These are phyloP conservation scores for Diuraphis noxia DNA, from an alignment of 1,140 invertebrate genomes.

Conservation along the genomic window DNA sequence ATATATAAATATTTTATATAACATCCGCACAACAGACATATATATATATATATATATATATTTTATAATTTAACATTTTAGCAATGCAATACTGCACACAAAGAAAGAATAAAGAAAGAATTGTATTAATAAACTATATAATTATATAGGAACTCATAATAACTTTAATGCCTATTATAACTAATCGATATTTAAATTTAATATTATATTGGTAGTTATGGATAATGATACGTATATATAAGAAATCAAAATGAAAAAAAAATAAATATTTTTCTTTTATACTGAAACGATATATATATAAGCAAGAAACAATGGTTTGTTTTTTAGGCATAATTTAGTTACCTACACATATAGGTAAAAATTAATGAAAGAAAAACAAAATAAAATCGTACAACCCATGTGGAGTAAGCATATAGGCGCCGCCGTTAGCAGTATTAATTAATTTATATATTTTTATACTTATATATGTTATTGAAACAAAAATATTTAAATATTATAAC, in stretches of 20 bases:
- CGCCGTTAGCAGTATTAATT: not conserved
- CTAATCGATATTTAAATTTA: not conserved
- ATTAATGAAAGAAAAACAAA: not conserved
- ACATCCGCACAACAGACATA: not conserved
- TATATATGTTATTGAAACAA: not conserved
- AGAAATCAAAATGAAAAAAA: not conserved
- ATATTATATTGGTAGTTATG: not conserved
- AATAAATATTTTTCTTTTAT: not conserved
- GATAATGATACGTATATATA: too few relatives aligned
- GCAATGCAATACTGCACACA: not conserved
- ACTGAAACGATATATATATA: not conserved
- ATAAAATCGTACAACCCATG: not conserved
- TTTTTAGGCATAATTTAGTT: not conserved
- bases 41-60: not conserved
- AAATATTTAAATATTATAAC: conserved; percentile 11
- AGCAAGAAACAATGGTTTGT: not conserved
- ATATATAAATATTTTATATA: not conserved
- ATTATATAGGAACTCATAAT: too few relatives aligned
- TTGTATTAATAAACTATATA: not conserved
- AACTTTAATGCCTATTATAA: too few relatives aligned
- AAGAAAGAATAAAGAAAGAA: not conserved
- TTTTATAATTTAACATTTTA: not conserved
- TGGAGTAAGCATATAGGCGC: not conserved
- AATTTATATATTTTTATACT: not conserved
- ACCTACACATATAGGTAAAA: not conserved